A percentile compares a stretch with the other conserved stretches of the same genome.
Evolutionary conservation across 1,140 invertebrate genomes (phyloP).

Genomic region (Cotesia vestalis): DNA sequence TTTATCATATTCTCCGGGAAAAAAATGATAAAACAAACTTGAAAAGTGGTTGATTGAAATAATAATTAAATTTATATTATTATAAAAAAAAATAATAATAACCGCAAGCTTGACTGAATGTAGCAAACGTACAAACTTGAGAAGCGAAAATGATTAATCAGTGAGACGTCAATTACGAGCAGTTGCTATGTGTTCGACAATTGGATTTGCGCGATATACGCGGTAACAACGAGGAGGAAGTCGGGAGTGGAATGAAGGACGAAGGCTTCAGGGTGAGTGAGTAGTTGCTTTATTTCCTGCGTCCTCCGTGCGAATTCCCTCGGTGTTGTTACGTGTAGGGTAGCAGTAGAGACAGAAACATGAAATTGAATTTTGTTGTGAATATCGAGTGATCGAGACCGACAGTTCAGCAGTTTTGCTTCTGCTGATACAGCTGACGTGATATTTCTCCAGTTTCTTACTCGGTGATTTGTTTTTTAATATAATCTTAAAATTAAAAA

Average conservation of each 20-base stretch:
- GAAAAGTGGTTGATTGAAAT: background rate
- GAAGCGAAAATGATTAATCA: background rate
- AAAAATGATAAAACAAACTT: slow-evolving; percentile 1
- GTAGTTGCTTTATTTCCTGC: slow-evolving; percentile 24
- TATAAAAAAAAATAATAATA: slow-evolving; percentile 1
- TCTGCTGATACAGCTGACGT: background rate
- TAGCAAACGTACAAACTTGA: background rate
- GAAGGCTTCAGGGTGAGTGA: background rate
- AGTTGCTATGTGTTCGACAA: background rate
- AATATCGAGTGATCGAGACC: background rate
- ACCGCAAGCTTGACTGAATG: too few species aligned
- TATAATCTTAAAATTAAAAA: too few species aligned
- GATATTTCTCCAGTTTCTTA: background rate
- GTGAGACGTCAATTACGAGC: background rate
- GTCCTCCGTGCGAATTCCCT: background rate
- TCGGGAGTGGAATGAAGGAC: too few species aligned
- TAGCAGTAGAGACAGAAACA: background rate
- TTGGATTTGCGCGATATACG: slow-evolving; percentile 4
- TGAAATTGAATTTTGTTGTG: slow-evolving; percentile 10
- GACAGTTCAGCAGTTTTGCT: background rate
- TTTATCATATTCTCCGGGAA: background rate
- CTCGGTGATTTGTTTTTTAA: background rate
- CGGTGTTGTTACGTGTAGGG: background rate
- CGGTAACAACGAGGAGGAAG: background rate
- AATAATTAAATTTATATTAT: background rate